Base-by-base conservation (phyloP, 2,113 vertebrate genomes). In the Coryphaenoides rupestris region DNA sequence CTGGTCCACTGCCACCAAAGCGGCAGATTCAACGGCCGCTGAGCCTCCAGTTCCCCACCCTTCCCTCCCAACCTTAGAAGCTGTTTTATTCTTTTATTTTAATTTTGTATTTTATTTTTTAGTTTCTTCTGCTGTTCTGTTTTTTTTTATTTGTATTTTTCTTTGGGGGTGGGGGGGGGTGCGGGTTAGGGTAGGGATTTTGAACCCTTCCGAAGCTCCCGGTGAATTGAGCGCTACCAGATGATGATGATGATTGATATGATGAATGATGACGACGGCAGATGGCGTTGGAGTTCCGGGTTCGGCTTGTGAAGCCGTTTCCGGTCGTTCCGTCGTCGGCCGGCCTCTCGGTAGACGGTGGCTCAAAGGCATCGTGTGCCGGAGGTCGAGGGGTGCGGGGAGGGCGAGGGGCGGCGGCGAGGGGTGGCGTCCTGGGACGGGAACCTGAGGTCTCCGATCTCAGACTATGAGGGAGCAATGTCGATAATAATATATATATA, bases 1-100 rank as follows among this genome's bases (percentile, higher is more conserved):
- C 79, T 89, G 86, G 83, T 89, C 85, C 85, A 89, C 87, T 90
- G 87, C 84, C 84, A n/a, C n/a, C n/a, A n/a, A 88, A 87, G 84
- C 79, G 88, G 85, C 83, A 86, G 84, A 88, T 85, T 81, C 70
- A 75, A 80, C 82, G 75, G 83, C n/a, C n/a, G n/a, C 85, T 83
- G 84, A 72, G 68, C 82, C 73, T 60, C 73, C 81, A 65, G 73
- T 80, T 79, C 75, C n/a, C 85, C 82, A 78, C 81, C 83, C 82
- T 50, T 85, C 78, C 84, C 88, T 80, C 78, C 87, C 83, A 86
- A 85, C 88, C 83, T 90, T 85, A 87, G 82, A 74, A n/a, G 79
- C 84, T 76, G 68, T 83, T 86, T 81, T 59, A 47, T n/a, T n/a
- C n/a, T n/a, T n/a, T n/a, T n/a, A n/a, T n/a, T n/a, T n/a, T n/a